phyloP scores from a whole-genome alignment of 1,140 invertebrate genomes.

The Drosophila nigromelanica region DNA sequence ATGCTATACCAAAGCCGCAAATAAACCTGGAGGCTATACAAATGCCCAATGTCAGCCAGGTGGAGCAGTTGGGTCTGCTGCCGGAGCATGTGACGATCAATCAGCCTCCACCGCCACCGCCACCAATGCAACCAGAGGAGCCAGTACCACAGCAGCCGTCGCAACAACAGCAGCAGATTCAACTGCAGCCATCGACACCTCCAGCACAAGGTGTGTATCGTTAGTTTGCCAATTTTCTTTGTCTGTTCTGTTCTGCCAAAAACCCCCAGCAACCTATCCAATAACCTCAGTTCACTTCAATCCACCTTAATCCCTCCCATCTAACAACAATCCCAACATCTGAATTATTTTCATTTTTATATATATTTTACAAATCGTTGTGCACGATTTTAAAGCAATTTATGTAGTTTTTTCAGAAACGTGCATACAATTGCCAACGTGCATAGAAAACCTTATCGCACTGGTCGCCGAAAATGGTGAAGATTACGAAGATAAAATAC shows the following conservation, averaged over 20 bases:
- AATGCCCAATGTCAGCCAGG: conserved; percentile 59
- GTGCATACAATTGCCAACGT: conserved; percentile 83
- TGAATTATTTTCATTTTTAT: conserved; percentile 50
- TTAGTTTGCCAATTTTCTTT: conserved; percentile 12
- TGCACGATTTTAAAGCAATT: conserved; percentile 84
- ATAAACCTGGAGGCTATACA: conserved; percentile 79
- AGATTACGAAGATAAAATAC: conserved; percentile 84
- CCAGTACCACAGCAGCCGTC: conserved; percentile 34
- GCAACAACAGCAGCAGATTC: conserved; percentile 19
- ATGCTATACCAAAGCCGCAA: conserved; percentile 81
- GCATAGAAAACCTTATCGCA: conserved; percentile 83
- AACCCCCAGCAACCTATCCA: conserved; percentile 20
- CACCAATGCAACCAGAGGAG: conserved; percentile 51
- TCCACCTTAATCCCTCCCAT: conserved; percentile 7
- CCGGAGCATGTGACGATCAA: conserved; percentile 48
- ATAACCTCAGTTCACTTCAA: background rate
- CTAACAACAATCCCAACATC: conserved; percentile 17
- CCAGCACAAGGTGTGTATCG: conserved; percentile 67
- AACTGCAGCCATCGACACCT: conserved; percentile 32
- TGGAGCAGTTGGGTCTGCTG: conserved; percentile 50
- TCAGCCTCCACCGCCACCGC: conserved; percentile 62
- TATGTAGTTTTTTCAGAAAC: conserved; percentile 84
- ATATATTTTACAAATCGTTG: conserved; percentile 66
- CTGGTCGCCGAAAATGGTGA: conserved; percentile 84
- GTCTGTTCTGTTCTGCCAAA: conserved; percentile 54